A percentile compares a stretch with the other conserved stretches of the same genome.
Evolutionary conservation across 1,140 invertebrate species (phyloP).

Genomic region (Pogonognathellus flavescens): DNA sequence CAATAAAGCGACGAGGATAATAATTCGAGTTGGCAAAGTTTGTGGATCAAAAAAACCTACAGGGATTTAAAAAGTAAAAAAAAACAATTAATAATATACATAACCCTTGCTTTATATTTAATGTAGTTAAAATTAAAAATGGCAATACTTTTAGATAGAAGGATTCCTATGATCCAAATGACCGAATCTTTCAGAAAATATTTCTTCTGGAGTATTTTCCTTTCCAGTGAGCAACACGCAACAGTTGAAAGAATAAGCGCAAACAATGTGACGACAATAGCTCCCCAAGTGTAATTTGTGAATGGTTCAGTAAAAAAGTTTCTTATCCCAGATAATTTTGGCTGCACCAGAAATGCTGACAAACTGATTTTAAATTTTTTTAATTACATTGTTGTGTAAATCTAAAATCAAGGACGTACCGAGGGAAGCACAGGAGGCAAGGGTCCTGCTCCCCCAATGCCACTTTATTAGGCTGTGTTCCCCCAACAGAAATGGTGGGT

Average conservation of each 20-base stretch:
- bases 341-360: not conserved
- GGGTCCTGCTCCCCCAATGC: no score
- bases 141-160: slow-evolving; percentile 14
- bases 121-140: no score
- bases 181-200: not conserved
- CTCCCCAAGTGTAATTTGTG: not conserved
- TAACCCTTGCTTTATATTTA: no score
- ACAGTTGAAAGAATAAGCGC: not conserved
- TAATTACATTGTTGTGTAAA: not conserved
- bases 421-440: no score
- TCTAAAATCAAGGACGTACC: no score
- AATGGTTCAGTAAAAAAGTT: slow-evolving; percentile 3
- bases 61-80: not conserved
- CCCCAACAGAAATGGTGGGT: no score
- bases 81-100: not conserved
- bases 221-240: not conserved
- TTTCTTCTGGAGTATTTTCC: not conserved
- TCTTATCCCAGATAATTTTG: not conserved
- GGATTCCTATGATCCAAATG: not conserved
- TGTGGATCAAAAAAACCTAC: not conserved
- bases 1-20: not conserved
- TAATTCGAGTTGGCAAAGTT: not conserved
- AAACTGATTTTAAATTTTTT: not conserved
- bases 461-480: no score
- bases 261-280: not conserved